phyloP scores from a whole-genome alignment of 2,797 vertebrate species.

The Philypnodon macrostomus region DNA sequence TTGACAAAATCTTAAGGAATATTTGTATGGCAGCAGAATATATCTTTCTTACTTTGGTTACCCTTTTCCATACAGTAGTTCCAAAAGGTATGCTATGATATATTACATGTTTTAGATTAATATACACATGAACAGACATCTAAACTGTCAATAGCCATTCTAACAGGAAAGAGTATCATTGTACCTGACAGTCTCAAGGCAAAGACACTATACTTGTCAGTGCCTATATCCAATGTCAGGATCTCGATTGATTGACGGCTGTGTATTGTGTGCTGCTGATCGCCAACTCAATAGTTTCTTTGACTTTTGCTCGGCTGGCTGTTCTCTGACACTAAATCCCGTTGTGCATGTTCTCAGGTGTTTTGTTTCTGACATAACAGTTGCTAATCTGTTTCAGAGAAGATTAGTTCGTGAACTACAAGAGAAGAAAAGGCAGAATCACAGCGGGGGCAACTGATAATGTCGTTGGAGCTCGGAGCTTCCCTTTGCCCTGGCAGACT shows the following conservation, averaged over 20 bases:
- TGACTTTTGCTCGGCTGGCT: not conserved
- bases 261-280: not conserved
- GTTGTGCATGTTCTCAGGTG: constrained; percentile 1
- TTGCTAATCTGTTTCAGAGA: constrained; percentile 13
- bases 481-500: constrained; percentile 46
- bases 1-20: too few relatives aligned
- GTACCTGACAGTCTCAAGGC: too few relatives aligned
- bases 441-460: constrained; percentile 47
- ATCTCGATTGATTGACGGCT: not conserved
- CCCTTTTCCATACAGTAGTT: too few relatives aligned
- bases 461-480: constrained; percentile 39
- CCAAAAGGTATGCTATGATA: too few relatives aligned
- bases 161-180: too few relatives aligned
- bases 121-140: too few relatives aligned
- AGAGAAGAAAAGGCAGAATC: constrained; percentile 25
- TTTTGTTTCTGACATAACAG: constrained; percentile 14
- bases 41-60: too few relatives aligned
- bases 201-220: too few relatives aligned
- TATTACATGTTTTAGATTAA: too few relatives aligned
- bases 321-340: constrained; percentile 11
- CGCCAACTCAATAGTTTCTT: constrained; percentile 7
- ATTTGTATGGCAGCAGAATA: too few relatives aligned
- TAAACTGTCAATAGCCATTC: too few relatives aligned
- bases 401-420: constrained; percentile 23
- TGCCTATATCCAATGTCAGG: constrained; percentile 3